Base-by-base conservation (phyloP, 1,140 invertebrate genomes). In the Bombus sylvicola region DNA sequence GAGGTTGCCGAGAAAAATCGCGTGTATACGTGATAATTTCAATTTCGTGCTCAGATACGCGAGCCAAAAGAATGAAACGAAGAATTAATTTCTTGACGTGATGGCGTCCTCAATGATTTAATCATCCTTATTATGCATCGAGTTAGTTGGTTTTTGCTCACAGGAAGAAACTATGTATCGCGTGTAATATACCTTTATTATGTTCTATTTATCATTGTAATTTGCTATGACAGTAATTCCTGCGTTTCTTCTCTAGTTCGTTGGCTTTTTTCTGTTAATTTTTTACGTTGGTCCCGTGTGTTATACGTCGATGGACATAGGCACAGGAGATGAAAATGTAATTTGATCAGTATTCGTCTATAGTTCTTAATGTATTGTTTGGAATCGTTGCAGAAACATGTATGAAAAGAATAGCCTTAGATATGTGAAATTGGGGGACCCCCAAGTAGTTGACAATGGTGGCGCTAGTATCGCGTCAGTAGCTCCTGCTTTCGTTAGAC, bases 11-110 rank as follows among this genome's bases (percentile, higher is more conserved):
- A n/a, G 22, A 31, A 79, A 43, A 43, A 79, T 79, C 39, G 13
- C 41, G 12, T 28, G 41, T 13, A 8, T 22, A 34, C 62, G 31
- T 15, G 62, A 79, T 79, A 41, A 78, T 78, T 79, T 79, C 31
- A 66, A 79, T 79, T 79, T 79, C 77, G 31, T 47, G 39, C 77
- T 66, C n/a, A 25, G 59, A 43, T 43, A 43, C 18, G n/a, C 25
- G 37, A 62, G 22, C 28, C 12, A n/a, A 79, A 3, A 22, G 31
- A 47, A 28, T 41, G 41, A 41, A 43, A 6, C 0, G 59, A 3
- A 25, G 28, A 31, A 28, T 66, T 79, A 31, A 66, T 79, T 34
- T 34, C 5, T 15, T 68, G 4, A 68, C 13, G 13, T 43, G 62
- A 66, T 43, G 13, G n/a, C 4, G 13, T 43, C 28, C 41, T 47